phyloP scores from a whole-genome alignment of 2,113 vertebrate genomes.

The Peromyscus californicus region DNA sequence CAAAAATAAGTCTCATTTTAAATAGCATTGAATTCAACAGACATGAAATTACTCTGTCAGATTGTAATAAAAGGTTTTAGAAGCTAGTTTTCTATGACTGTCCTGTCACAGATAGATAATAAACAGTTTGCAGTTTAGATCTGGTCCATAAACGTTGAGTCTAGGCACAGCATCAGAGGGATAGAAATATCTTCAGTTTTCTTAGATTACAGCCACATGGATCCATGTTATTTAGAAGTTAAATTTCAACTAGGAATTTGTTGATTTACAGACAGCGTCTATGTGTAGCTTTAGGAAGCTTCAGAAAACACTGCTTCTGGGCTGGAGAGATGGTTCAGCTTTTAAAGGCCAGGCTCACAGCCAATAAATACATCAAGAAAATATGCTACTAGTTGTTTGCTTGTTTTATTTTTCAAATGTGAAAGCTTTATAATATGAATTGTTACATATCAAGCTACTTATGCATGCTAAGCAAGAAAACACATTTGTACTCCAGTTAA shows the following conservation, averaged over 20 bases:
- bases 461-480: background rate
- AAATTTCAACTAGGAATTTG: slow-evolving; percentile 31
- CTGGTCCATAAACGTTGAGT: background rate
- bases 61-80: slow-evolving; percentile 14
- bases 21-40: slow-evolving; percentile 2
- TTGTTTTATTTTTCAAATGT: background rate
- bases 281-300: slow-evolving; percentile 46
- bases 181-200: slow-evolving; percentile 52
- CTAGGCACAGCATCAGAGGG: background rate
- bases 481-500: background rate
- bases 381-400: background rate
- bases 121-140: background rate
- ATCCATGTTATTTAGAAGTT: slow-evolving; percentile 36
- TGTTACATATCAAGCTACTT: background rate
- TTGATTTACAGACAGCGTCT: background rate
- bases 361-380: background rate
- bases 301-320: slow-evolving; percentile 30
- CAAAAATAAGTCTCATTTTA: slow-evolving; percentile 14
- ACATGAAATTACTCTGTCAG: background rate
- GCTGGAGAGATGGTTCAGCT: background rate
- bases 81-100: background rate
- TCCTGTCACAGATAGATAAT: background rate
- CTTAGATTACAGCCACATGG: slow-evolving; percentile 48
- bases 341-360: background rate
- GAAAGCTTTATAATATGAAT: background rate